Base-by-base conservation (phyloP, 2,797 vertebrate species). In the Xyrichtys novacula region DNA sequence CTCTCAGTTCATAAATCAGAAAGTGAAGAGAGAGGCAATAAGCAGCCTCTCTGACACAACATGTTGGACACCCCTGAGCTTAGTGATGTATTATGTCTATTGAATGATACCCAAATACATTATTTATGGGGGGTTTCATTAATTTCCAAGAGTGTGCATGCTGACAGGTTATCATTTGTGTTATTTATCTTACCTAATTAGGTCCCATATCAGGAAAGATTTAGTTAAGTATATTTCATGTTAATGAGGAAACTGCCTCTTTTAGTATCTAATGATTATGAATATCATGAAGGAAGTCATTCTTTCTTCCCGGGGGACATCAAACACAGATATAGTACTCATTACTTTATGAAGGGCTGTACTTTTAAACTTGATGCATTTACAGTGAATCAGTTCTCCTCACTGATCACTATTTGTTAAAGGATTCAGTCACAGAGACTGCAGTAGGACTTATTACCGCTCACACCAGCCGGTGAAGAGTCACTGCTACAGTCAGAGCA, bases 1-100 rank as follows among this genome's bases (percentile, higher is more conserved):
- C 47, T 61, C 59, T 70, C 17, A 28, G 55, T 38, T 52, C 76
- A 84, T 90, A 89, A 88, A 90, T 88, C 83, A 74, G 50, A 57
- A 12, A 26, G 9, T 59, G 61, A 55, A 72, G 70, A 54, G 52
- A 29, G 63, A 39, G 42, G 57, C 52, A 68, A 65, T 64, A 52
- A 52, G 59, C 1, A n/a, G 49, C 23, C 9, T 29, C 28, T 46
- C 8, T 25, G 53, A 49, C 52, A 16, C 38, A 10, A 59, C 65
- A 64, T 60, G 73, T 47, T 80, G 61, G 75, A 70, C 72, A 75
- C 65, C 73, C 46, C 22, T 32, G 59, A 71, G 26, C 55, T 48
- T 26, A 46, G 15, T 52, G 19, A 73, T 66, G 58, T 64, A 59
- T 31, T 60, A 63, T 68, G 31, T 50, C 34, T 25, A 2, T 19